Base-by-base conservation (phyloP, 2,888 invertebrate genomes). In the Neoscelio sp. region DNA sequence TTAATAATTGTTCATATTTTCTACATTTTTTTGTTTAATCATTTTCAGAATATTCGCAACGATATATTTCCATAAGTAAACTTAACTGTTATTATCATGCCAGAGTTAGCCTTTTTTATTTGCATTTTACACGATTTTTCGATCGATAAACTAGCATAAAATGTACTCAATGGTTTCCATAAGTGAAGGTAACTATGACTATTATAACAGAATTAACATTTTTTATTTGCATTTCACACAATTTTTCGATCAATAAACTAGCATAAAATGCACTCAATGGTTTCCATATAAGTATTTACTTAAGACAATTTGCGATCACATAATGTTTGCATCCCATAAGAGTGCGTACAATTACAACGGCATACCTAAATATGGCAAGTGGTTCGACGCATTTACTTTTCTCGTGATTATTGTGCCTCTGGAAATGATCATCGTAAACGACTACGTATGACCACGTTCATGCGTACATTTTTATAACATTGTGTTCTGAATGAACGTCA, bases 371-470 rank as follows among this genome's bases (percentile, higher is more conserved):
- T 76, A 76, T 48, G 70, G 76, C 56, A 77, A 77, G 70, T 58
- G 70, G 70, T 65, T 70, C 76, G 58, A 58, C 62, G 56, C 68
- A 70, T 77, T 77, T 77, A 70, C 70, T 77, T 77, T 65, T 50
- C 70, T 64, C 64, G 50, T 20, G 26, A 64, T 56, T 56, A 70
- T 77, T 64, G 52, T 68, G 60, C 62, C 68, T 60, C 18, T 54
- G 68, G 26, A 65, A 68, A 33, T 42, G 62, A 52, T 74, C 18
- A 48, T 65, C 50, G 18, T 33, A 58, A 65, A 74, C 48, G 48
- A 40, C 17, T 20, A 42, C 50, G 38, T 60, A 48, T 35, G 20
- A 38, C n/a, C 68, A 28, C 10, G 26, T 65, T 5, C 18, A n/a
- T 28, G 35, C 35, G 1, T 28, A 13, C 1, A 8, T 12, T 38